Evolutionary conservation across 2,797 vertebrate species (phyloP).

Genomic region (Nyctibius grandis): DNA sequence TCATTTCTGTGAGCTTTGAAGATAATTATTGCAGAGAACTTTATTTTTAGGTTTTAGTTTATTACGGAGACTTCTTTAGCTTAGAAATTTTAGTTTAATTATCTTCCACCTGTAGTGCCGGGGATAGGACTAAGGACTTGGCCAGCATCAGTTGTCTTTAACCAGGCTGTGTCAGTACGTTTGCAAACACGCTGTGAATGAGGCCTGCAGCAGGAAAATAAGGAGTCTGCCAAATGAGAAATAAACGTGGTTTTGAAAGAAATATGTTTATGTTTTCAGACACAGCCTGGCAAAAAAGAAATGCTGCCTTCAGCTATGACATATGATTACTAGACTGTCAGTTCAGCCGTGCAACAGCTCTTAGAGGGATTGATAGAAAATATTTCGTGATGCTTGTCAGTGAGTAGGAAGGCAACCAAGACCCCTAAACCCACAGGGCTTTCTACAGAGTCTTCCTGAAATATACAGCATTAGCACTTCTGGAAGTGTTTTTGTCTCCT

Average conservation of each 20-base stretch:
- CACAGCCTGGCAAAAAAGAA: background rate
- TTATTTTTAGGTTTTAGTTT: background rate
- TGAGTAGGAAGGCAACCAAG: background rate
- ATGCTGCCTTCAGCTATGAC: background rate
- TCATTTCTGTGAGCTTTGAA: background rate
- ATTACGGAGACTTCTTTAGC: background rate
- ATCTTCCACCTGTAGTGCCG: background rate
- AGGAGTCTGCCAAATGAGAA: background rate
- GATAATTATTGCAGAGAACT: background rate
- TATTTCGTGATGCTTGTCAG: background rate
- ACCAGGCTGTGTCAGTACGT: background rate
- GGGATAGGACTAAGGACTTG: background rate
- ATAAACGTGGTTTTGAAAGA: background rate
- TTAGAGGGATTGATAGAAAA: background rate
- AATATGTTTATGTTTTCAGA: background rate
- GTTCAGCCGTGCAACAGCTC: background rate
- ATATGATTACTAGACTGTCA: background rate
- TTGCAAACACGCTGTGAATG: background rate
- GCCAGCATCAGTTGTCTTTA: background rate
- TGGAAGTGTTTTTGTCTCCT: background rate
- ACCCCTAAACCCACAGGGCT: background rate
- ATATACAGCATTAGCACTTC: background rate
- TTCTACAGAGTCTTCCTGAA: background rate
- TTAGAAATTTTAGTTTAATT: background rate
- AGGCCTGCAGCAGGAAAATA: background rate